phyloP scores from a whole-genome alignment of 1,140 invertebrate genomes.

The Philopotamus ludificatus region DNA sequence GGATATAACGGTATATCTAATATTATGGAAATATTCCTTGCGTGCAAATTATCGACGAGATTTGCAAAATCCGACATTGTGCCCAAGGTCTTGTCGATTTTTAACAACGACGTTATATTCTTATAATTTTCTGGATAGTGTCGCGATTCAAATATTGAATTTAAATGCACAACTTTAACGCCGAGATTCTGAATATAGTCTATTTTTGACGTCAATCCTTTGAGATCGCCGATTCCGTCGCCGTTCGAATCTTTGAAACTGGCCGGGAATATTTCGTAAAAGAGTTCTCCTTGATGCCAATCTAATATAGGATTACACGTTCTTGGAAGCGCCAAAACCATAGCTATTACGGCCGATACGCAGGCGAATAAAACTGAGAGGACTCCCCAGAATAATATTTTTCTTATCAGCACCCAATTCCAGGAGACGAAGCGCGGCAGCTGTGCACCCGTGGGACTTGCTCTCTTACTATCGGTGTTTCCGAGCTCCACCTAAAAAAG shows the following conservation, averaged over 20 bases:
- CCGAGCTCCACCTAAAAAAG: constrained; percentile 49
- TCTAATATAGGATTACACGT: constrained; percentile 66
- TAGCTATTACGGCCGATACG: constrained; percentile 66
- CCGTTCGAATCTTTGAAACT: constrained; percentile 77
- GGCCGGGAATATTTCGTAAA: constrained; percentile 81
- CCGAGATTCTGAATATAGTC: constrained; percentile 69
- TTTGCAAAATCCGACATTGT: constrained; percentile 63
- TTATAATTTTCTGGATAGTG: constrained; percentile 70
- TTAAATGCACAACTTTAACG: constrained; percentile 66
- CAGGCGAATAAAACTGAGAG: constrained; percentile 68
- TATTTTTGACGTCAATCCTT: constrained; percentile 64
- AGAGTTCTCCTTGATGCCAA: constrained; percentile 79
- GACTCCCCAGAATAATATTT: constrained; percentile 69
- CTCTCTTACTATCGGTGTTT: constrained; percentile 47
- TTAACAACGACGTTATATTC: constrained; percentile 62
- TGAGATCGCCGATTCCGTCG: constrained; percentile 73
- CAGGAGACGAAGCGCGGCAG: constrained; percentile 68
- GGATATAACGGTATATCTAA: constrained; percentile 73
- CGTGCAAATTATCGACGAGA: constrained; percentile 62
- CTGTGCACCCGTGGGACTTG: constrained; percentile 47
- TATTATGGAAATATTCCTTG: constrained; percentile 68
- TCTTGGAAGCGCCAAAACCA: constrained; percentile 69
- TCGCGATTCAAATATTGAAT: constrained; percentile 70
- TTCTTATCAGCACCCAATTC: constrained; percentile 78
- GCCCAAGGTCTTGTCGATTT: constrained; percentile 66